phyloP scores from a whole-genome alignment of 2,888 invertebrate species.

The Oscheius onirici region DNA sequence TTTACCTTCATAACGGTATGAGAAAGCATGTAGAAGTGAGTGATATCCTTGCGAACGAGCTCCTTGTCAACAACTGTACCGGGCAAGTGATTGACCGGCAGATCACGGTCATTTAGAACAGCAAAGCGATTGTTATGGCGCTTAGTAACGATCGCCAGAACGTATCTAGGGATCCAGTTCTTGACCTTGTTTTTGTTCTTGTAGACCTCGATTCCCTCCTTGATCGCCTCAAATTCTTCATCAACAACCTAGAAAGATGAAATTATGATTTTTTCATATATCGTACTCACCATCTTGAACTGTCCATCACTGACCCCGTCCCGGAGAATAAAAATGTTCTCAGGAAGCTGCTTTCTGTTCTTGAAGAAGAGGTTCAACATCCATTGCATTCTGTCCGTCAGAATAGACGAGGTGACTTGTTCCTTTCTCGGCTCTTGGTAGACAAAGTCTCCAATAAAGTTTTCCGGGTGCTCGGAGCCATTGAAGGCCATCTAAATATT shows the following conservation, averaged over 20 bases:
- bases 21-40: slow-evolving; percentile 56
- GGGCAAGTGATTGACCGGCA: slow-evolving; percentile 41
- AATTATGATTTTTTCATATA: background rate
- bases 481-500: background rate
- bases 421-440: slow-evolving; percentile 42
- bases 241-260: slow-evolving; percentile 20
- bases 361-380: slow-evolving; percentile 35
- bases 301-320: slow-evolving; percentile 54
- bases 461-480: slow-evolving; percentile 5
- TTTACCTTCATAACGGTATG: slow-evolving; percentile 32
- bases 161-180: slow-evolving; percentile 38
- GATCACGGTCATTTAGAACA: background rate
- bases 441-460: slow-evolving; percentile 48
- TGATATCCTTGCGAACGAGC: slow-evolving; percentile 44
- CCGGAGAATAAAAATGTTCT: slow-evolving; percentile 37
- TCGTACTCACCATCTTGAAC: slow-evolving; percentile 36
- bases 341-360: slow-evolving; percentile 31
- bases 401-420: slow-evolving; percentile 30
- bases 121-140: slow-evolving; percentile 49
- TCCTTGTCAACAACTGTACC: slow-evolving; percentile 48
- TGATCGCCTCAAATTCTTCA: slow-evolving; percentile 35
- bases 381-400: slow-evolving; percentile 30
- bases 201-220: slow-evolving; percentile 31
- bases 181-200: background rate
- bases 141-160: slow-evolving; percentile 58